A percentile compares a stretch with the other conserved stretches of the same genome.
These are phyloP conservation scores for Neoscelio sp. DNA, from an alignment of 2,888 invertebrate species.

Conservation along the genomic window DNA sequence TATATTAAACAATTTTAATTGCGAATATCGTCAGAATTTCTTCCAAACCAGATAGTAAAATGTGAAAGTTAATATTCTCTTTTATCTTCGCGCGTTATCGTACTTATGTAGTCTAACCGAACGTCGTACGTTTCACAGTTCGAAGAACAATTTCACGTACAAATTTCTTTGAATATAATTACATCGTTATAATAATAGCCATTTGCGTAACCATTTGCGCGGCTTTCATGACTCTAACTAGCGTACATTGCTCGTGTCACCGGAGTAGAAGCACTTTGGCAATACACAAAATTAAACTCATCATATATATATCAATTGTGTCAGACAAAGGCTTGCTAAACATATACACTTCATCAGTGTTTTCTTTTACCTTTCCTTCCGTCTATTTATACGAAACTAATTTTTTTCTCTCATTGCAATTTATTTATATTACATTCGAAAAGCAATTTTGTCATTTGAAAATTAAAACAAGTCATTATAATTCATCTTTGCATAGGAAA, in stretches of 20 bases:
- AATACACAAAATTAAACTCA: slow-evolving; percentile 26
- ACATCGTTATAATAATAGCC: slow-evolving; percentile 49
- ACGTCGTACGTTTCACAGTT: slow-evolving; percentile 36
- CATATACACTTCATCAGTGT: background rate
- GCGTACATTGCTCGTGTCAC: slow-evolving; percentile 12
- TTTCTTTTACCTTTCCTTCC: background rate
- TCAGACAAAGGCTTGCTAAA: slow-evolving; percentile 8
- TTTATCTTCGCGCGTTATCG: slow-evolving; percentile 47
- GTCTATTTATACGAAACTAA: background rate
- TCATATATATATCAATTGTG: slow-evolving; percentile 7
- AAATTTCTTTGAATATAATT: slow-evolving; percentile 51
- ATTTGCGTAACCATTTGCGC: slow-evolving; percentile 57
- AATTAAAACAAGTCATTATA: too few relatives aligned
- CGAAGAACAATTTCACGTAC: slow-evolving; percentile 43
- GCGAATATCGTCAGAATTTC: slow-evolving; percentile 23
- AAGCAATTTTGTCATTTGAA: too few relatives aligned
- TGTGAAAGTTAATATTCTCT: slow-evolving; percentile 60
- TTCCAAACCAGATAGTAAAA: slow-evolving; percentile 37
- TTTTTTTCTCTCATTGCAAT: background rate
- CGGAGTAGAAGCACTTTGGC: slow-evolving; percentile 4
- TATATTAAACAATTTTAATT: slow-evolving; percentile 27
- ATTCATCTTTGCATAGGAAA: slow-evolving; percentile 13
- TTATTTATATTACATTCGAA: background rate
- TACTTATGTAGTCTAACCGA: background rate
- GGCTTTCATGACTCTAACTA: slow-evolving; percentile 53